Percentiles rank a stretch among this genome's conserved stretches.
These are phyloP conservation scores for Herminia tarsipennalis DNA, from an alignment of 2,888 invertebrate species.

Conservation along the genomic window DNA sequence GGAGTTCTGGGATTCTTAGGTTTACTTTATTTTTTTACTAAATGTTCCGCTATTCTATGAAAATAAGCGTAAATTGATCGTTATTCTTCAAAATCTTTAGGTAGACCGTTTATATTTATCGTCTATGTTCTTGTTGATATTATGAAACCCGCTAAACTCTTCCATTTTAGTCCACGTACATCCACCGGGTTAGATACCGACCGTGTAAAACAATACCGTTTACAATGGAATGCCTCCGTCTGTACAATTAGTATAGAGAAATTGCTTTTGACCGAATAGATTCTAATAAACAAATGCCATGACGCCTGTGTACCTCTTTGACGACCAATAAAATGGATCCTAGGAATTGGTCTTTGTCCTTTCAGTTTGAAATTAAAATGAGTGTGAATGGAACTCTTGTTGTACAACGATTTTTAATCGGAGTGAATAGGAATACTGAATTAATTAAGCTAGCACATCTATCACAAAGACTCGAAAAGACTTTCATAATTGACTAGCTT, in stretches of 20 bases:
- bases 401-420: no score
- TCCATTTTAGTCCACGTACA: conserved; percentile 23
- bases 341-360: neutral
- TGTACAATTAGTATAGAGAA: conserved; percentile 69
- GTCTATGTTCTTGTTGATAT: neutral
- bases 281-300: conserved; percentile 49
- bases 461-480: no score
- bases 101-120: neutral
- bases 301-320: conserved; percentile 11
- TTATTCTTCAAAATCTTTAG: no score
- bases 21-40: no score
- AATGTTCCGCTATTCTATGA: no score
- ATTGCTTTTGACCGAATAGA: conserved; percentile 63
- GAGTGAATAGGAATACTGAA: no score
- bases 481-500: no score
- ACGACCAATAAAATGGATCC: neutral
- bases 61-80: no score
- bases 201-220: conserved; percentile 74
- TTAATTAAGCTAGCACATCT: no score
- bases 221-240: conserved; percentile 64
- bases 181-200: conserved; percentile 49
- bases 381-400: no score
- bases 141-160: neutral
- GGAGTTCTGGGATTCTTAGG: no score
- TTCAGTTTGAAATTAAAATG: neutral